Base-by-base conservation (phyloP, 2,888 invertebrate species). In the Seira sanloemensis region DNA sequence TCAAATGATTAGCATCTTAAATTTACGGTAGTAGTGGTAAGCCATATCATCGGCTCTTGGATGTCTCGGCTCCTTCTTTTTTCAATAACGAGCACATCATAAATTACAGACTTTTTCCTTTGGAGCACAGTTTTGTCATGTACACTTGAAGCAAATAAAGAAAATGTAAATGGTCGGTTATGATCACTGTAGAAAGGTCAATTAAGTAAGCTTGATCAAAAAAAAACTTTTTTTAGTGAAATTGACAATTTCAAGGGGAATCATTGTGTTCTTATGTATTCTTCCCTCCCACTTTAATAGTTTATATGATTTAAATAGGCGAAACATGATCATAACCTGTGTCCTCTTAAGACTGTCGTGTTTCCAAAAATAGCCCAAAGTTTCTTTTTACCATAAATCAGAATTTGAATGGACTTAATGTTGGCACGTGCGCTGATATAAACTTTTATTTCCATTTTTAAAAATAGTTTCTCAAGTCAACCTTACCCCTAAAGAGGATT, bases 1-100 rank as follows among this genome's bases (percentile, higher is more conserved):
- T 73, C 74, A 74, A 58, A 58, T n/a, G 58, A 19, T 58, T 58
- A 46, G 16, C 12, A 46, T 46, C 5, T 18, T 19, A 58, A 58
- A 58, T 46, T 12, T 9, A 58, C 4, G 19, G n/a, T n/a, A 58
- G 58, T 4, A n/a, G 18, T 19, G n/a, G n/a, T 18, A 16, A 58
- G 7, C n/a, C 58, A n/a, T 58, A n/a, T 58, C 19, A 58, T 46
- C 12, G 46, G 7, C n/a, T 5, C 58, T 4, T 58, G 58, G 16
- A 19, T n/a, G n/a, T 19, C 4, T 16, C 58, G 58, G 16, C 7
- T 58, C 58, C 4, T 58, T 58, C 19, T 19, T 58, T 4, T 58
- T n/a, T 16, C n/a, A 19, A 58, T n/a, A n/a, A n/a, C n/a, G n/a
- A n/a, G n/a, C n/a, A n/a, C n/a, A n/a, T n/a, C n/a, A n/a, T n/a